Conservation (phyloP, 2,888 invertebrate genomes). For the Aspidiotus rigidus region DNA sequence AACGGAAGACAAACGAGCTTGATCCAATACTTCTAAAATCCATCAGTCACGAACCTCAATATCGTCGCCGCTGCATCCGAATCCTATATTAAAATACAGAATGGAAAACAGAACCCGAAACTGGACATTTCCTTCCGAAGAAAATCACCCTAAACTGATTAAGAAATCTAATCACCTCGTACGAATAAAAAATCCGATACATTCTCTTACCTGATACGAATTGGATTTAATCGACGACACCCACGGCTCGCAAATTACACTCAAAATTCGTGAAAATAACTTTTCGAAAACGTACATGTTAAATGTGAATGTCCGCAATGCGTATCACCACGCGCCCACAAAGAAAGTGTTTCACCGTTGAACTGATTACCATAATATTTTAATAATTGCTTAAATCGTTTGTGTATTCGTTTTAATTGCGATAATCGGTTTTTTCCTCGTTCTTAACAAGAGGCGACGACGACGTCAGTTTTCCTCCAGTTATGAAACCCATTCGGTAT, state of each 20-base stretch:
- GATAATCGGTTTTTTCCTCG: conserved; percentile 32
- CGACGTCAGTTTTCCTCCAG: conserved; percentile 29
- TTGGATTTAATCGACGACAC: conserved; percentile 15
- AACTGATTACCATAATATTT: conserved; percentile 30
- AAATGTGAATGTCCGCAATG: conserved; percentile 23
- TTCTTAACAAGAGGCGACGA: conserved; percentile 11
- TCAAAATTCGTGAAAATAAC: conserved; percentile 15
- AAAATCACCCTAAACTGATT: too few species aligned
- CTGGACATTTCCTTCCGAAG: too few species aligned
- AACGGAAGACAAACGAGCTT: too few species aligned
- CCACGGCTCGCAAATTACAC: conserved; percentile 18
- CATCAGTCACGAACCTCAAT: too few species aligned
- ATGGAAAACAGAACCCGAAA: too few species aligned
- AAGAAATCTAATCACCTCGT: too few species aligned
- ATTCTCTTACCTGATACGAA: conserved; percentile 20
- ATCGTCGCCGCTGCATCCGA: too few species aligned
- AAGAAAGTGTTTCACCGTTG: conserved; percentile 23
- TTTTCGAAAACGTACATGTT: conserved; percentile 31
- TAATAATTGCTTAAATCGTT: conserved; percentile 31
- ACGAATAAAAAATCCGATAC: neutral
- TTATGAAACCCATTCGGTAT: neutral
- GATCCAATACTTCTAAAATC: too few species aligned
- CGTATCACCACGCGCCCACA: conserved; percentile 20
- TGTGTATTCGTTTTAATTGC: conserved; percentile 23
- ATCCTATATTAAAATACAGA: too few species aligned